Percentiles rank a stretch among this genome's conserved stretches.
These are phyloP conservation scores for Telmatochromis brachygnathus DNA, from an alignment of 2,113 vertebrate genomes.

Conservation along the genomic window DNA sequence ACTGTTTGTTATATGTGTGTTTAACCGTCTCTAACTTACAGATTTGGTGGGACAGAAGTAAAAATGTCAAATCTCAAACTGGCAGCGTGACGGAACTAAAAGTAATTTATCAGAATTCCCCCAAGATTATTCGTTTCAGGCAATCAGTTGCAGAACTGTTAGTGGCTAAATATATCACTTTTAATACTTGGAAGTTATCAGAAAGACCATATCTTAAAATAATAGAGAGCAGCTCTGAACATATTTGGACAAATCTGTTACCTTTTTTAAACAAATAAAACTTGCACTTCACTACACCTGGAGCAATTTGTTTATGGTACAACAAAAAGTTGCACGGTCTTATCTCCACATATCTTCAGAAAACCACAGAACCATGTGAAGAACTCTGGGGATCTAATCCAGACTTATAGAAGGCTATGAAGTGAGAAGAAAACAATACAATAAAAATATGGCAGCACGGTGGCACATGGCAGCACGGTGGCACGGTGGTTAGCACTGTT, in stretches of 20 bases:
- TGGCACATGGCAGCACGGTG: no score
- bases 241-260: neutral
- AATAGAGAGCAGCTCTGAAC: neutral
- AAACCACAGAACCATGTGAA: neutral
- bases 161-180: neutral
- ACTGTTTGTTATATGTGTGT: no score
- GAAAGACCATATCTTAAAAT: neutral
- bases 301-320: neutral
- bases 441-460: no score
- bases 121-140: neutral
- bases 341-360: neutral
- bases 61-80: neutral
- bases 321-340: neutral
- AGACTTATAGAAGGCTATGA: neutral
- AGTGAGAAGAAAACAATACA: neutral
- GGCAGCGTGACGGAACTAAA: fast-evolving
- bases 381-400: neutral
- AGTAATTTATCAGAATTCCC: neutral
- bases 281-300: neutral
- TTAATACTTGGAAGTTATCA: neutral
- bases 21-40: neutral
- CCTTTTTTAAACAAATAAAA: neutral
- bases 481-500: no score
- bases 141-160: neutral
- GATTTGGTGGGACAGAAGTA: neutral